A percentile compares a stretch with the other conserved stretches of the same genome.
These are phyloP conservation scores for Octodonta nipae DNA, from an alignment of 2,888 invertebrate species.

Conservation along the genomic window DNA sequence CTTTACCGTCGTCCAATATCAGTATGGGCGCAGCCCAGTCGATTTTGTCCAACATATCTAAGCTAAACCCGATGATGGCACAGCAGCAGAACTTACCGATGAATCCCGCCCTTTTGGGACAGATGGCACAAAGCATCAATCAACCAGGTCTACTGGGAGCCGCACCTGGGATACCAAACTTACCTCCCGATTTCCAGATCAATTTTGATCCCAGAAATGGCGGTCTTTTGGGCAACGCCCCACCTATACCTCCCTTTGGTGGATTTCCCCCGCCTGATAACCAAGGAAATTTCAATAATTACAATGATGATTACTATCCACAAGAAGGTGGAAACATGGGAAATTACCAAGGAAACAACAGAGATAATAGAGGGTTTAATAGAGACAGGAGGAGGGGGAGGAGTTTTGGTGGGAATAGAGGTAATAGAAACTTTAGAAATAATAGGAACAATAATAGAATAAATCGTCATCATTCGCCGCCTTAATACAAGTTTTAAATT, in stretches of 20 bases:
- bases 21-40: conserved; percentile 36
- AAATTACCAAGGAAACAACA: conserved; percentile 25
- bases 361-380: conserved; percentile 25
- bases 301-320: conserved; percentile 39
- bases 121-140: conserved; percentile 33
- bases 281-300: conserved; percentile 20
- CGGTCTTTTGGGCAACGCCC: conserved; percentile 26
- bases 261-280: conserved; percentile 25
- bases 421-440: conserved; percentile 24
- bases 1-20: conserved; percentile 26
- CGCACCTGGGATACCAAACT: conserved; percentile 36
- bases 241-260: conserved; percentile 16
- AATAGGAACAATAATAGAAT: conserved; percentile 18
- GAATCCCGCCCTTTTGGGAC: conserved; percentile 36
- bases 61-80: conserved; percentile 38
- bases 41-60: conserved; percentile 32
- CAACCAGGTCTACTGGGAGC: conserved; percentile 41
- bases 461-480: conserved; percentile 28
- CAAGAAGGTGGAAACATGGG: conserved; percentile 16
- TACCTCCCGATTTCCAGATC: conserved; percentile 29
- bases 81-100: conserved; percentile 25
- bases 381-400: conserved; percentile 18
- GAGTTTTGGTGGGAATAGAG: conserved; percentile 18
- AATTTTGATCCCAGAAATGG: conserved; percentile 33
- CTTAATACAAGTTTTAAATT: conserved; percentile 15